Percentiles rank a stretch among this genome's conserved stretches.
phyloP scores from a whole-genome alignment of 2,113 vertebrate species.

The Poeciliopsis retropinna region DNA sequence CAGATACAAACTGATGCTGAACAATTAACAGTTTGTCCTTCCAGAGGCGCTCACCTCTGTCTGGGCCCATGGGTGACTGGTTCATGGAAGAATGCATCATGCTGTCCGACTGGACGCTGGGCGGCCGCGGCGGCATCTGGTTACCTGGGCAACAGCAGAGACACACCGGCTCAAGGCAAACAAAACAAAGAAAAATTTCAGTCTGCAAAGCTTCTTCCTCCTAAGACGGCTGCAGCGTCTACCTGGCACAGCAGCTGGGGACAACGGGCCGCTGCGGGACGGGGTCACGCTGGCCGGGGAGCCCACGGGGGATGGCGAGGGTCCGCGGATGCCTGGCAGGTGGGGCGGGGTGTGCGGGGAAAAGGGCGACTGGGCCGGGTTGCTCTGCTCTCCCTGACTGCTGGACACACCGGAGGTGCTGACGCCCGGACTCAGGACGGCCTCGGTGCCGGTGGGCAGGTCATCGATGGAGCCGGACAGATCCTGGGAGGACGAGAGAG shows the following conservation, averaged over 20 bases:
- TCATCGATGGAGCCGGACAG: slow-evolving; percentile 98
- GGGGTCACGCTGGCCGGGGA: slow-evolving; percentile 95
- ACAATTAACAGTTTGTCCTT: no score
- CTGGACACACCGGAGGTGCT: slow-evolving; percentile 99
- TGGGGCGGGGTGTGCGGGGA: slow-evolving; percentile 98
- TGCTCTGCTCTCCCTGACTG: slow-evolving; percentile 99
- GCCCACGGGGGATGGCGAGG: slow-evolving; percentile 96
- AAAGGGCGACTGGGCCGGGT: slow-evolving; percentile 98
- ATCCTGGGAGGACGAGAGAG: slow-evolving; percentile 81
- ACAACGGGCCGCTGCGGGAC: slow-evolving; percentile 94
- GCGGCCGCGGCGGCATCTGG: slow-evolving; percentile 97
- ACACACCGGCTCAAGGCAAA: background rate
- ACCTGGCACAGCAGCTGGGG: slow-evolving; percentile 97
- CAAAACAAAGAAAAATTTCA: no score
- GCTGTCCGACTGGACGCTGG: slow-evolving; percentile 95
- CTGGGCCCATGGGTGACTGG: slow-evolving; percentile 92
- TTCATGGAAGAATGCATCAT: slow-evolving; percentile 96
- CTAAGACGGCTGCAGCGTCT: background rate
- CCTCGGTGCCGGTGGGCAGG: slow-evolving; percentile 95
- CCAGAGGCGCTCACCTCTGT: slow-evolving; percentile 85
- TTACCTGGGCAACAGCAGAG: slow-evolving; percentile 81
- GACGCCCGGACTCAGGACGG: slow-evolving; percentile 96
- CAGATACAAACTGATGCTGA: no score
- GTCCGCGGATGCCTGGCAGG: slow-evolving; percentile 94
- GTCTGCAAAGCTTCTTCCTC: no score